These are phyloP conservation scores for Peromyscus aztecus DNA, from an alignment of 2,797 vertebrate species.

Conservation along the genomic window DNA sequence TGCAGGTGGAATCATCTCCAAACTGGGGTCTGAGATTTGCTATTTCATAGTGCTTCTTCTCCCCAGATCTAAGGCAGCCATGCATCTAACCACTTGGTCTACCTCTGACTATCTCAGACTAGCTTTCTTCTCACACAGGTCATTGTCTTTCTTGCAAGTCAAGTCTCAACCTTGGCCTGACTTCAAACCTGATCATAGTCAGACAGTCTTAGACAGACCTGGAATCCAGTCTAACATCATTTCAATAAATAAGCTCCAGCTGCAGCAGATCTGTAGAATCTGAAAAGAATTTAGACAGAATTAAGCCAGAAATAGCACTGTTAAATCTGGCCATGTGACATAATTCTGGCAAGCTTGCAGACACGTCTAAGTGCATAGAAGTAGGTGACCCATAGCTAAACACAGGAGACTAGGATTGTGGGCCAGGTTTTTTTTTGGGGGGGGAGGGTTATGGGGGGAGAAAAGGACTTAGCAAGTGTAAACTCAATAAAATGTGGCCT, in stretches of 20 bases:
- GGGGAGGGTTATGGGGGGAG: not conserved
- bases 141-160: not conserved
- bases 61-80: too few species aligned
- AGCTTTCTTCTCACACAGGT: not conserved
- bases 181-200: not conserved
- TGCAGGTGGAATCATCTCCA: not conserved
- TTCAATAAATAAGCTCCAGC: not conserved
- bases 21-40: not conserved
- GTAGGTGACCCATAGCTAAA: not conserved
- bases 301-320: not conserved
- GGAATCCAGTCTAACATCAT: not conserved
- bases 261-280: not conserved
- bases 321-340: not conserved
- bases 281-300: constrained; percentile 10
- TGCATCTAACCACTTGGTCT: not conserved
- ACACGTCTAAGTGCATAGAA: not conserved
- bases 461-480: not conserved
- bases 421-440: not conserved
- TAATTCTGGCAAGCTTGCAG: not conserved
- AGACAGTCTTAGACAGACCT: not conserved
- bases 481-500: not conserved
- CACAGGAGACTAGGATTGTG: not conserved
- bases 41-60: not conserved
- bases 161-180: not conserved
- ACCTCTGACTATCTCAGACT: not conserved